A percentile compares a stretch with the other conserved stretches of the same genome.
Evolutionary conservation across 2,797 vertebrate species (phyloP).

Genomic region (Aeoliscus strigatus): DNA sequence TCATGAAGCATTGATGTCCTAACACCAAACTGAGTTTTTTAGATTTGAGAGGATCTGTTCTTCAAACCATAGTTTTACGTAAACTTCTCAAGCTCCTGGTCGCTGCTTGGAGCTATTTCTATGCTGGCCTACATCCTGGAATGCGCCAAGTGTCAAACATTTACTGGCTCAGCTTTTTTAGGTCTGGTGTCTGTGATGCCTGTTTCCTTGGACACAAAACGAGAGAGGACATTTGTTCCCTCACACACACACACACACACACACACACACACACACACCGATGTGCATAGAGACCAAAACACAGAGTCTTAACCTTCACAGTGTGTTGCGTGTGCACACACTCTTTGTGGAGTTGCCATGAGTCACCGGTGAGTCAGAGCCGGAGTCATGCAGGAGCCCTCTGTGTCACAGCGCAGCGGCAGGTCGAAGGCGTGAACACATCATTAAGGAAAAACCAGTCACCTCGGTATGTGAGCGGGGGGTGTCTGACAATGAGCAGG

Average conservation of each 20-base stretch:
- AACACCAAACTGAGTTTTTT: too few relatives aligned
- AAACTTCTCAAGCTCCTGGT: too few relatives aligned
- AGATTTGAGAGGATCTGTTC: too few relatives aligned
- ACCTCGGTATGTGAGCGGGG: slow-evolving; percentile 11
- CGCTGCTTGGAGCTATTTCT: too few relatives aligned
- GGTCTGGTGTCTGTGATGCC: neutral
- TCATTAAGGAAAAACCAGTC: slow-evolving; percentile 24
- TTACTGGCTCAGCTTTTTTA: slow-evolving; percentile 23
- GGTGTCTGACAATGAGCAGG: slow-evolving; percentile 16
- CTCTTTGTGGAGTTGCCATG: slow-evolving; percentile 18
- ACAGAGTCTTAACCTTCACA: too few relatives aligned
- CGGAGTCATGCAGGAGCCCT: slow-evolving; percentile 41
- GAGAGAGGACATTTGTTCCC: too few relatives aligned
- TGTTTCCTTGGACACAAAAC: slow-evolving; percentile 1
- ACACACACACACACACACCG: slow-evolving; percentile 4
- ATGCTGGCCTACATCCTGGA: too few relatives aligned
- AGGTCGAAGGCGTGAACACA: slow-evolving; percentile 31
- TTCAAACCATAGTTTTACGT: too few relatives aligned
- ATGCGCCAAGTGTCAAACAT: slow-evolving; percentile 36
- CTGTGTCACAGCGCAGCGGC: slow-evolving; percentile 5
- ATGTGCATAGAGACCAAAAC: too few relatives aligned
- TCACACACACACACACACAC: neutral
- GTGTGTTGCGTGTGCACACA: neutral
- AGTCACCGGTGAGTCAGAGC: slow-evolving; percentile 62
- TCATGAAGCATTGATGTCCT: too few relatives aligned